These are phyloP conservation scores for Hirundichthys speculiger DNA, from an alignment of 2,113 vertebrate genomes.

Conservation along the genomic window DNA sequence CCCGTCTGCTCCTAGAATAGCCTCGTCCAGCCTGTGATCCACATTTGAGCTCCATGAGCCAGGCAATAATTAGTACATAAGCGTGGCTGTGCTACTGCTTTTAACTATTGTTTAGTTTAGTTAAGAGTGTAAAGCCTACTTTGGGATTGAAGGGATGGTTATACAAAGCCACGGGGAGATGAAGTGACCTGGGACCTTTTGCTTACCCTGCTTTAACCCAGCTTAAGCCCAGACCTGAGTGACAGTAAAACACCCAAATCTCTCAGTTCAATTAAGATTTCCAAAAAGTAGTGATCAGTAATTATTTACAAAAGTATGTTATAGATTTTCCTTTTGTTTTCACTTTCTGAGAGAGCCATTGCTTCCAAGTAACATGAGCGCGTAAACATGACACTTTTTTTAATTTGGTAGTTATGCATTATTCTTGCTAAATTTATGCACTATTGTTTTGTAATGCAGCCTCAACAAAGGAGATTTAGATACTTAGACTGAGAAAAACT, in stretches of 20 bases:
- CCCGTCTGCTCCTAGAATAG: conserved; percentile 44
- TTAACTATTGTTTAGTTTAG: conserved; percentile 30
- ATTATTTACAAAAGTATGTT: neutral
- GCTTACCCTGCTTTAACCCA: too few species aligned
- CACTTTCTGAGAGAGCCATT: too few species aligned
- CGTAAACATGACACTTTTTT: too few species aligned
- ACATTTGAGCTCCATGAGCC: neutral
- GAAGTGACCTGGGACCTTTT: too few species aligned
- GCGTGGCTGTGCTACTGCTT: conserved; percentile 4
- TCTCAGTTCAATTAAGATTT: neutral
- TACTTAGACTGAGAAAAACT: too few species aligned
- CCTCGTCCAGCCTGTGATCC: conserved; percentile 1
- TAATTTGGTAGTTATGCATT: too few species aligned
- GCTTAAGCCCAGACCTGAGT: neutral
- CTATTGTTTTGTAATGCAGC: too few species aligned
- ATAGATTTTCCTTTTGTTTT: too few species aligned
- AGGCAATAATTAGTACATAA: conserved; percentile 15
- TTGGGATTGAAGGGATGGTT: conserved; percentile 36
- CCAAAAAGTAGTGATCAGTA: neutral
- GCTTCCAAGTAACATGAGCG: too few species aligned
- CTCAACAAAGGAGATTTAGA: too few species aligned
- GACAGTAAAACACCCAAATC: neutral
- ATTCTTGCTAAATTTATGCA: too few species aligned
- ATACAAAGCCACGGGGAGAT: too few species aligned
- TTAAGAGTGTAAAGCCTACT: conserved; percentile 36